Base-by-base conservation (phyloP, 2,113 vertebrate species). In the Verasper variegatus region DNA sequence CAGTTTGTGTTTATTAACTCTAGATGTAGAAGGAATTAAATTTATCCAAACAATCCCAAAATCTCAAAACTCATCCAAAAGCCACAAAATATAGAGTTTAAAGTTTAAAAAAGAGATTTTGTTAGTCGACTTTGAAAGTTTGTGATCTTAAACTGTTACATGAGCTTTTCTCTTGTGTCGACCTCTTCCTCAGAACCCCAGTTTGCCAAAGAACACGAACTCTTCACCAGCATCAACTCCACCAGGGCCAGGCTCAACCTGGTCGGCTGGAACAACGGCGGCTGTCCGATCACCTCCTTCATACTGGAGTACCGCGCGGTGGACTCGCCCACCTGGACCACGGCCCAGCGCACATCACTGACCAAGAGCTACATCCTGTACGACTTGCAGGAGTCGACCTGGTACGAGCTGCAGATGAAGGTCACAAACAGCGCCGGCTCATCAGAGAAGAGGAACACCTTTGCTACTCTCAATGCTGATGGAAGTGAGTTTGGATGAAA, bases 151-250 rank as follows among this genome's bases (percentile, higher is more conserved):
- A 56, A 51, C 17, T 27, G 13, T 54, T 17, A 51, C 23, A 17
- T 49, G n/a, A 27, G 27, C 31, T 1, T 10, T 37, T 9, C 35
- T 37, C 8, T 35, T 35, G 31, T 35, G 31, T 37, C 9, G 35
- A 37, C 45, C 17, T 15, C 4, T 24, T 74, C 56, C 57, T 81
- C 89, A 99, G 98, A 99, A 68, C 98, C 98, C 8, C 98, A 99
- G 88, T 99, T 99, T 91, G 97, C 97, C 23, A 99, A 99, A 94
- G 98, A 99, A 78, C 98, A 99, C 14, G 98, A 99, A 71, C 96
- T 99, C 74, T 98, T 98, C 54, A 95, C 97, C 91, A 99, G 97
- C 89, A 95, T 98, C 87, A 99, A 99, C 90, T 97, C 95, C 80
- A 97, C 97, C 0, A 93, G 97, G 0, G 97, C 97, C 76, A 91